These are phyloP conservation scores for Dendrolimus punctatus DNA, from an alignment of 1,140 invertebrate species.

Conservation along the genomic window DNA sequence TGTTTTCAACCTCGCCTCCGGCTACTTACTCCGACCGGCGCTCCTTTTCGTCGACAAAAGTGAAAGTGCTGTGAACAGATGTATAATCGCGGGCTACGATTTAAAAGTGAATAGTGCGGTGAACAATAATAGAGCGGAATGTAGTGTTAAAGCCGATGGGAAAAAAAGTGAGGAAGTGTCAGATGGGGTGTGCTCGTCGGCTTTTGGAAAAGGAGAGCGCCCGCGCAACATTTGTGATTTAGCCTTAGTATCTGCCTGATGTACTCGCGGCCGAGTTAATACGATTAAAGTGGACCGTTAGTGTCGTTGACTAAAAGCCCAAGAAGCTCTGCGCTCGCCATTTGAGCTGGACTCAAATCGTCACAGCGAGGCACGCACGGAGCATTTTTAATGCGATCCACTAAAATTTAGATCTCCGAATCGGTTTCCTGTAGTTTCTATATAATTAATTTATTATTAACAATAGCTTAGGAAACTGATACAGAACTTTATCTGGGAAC, in stretches of 20 bases:
- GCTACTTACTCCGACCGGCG: slow-evolving; percentile 53
- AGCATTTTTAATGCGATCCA: slow-evolving; percentile 49
- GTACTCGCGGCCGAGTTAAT: slow-evolving; percentile 41
- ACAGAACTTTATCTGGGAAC: slow-evolving; percentile 59
- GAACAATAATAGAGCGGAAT: slow-evolving; percentile 44
- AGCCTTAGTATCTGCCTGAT: slow-evolving; percentile 66
- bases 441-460: slow-evolving; percentile 68
- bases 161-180: slow-evolving; percentile 49
- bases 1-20: slow-evolving; percentile 76
- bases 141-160: slow-evolving; percentile 37
- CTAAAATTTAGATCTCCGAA: slow-evolving; percentile 65
- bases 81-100: slow-evolving; percentile 41
- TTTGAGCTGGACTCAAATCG: slow-evolving; percentile 67
- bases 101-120: slow-evolving; percentile 58
- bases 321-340: slow-evolving; percentile 51
- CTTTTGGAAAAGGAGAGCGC: slow-evolving; percentile 31
- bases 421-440: slow-evolving; percentile 69
- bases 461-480: slow-evolving; percentile 57
- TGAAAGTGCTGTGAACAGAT: slow-evolving; percentile 63
- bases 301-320: slow-evolving; percentile 35
- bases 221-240: slow-evolving; percentile 66
- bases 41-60: slow-evolving; percentile 63
- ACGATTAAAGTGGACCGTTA: slow-evolving; percentile 35
- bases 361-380: slow-evolving; percentile 58
- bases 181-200: slow-evolving; percentile 40